A percentile compares a stretch with the other conserved stretches of the same genome.
phyloP scores from a whole-genome alignment of 2,113 vertebrate genomes.

The Patagioenas fasciata region DNA sequence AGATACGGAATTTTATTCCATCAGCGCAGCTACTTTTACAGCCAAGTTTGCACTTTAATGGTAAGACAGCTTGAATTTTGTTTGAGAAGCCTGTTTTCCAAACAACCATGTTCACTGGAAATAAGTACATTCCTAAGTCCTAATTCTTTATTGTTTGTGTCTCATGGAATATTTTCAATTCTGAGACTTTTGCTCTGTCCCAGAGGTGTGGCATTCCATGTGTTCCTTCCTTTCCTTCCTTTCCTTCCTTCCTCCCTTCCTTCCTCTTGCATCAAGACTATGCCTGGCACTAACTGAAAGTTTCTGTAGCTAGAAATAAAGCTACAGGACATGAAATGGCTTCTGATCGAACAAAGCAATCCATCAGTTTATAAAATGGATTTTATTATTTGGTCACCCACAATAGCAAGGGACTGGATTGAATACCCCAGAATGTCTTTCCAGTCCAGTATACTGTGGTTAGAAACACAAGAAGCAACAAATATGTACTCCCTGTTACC shows the following conservation, averaged over 20 bases:
- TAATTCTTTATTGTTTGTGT: background rate
- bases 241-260: no score
- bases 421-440: background rate
- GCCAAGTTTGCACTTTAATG: background rate
- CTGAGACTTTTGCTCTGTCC: background rate
- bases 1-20: background rate
- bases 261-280: background rate
- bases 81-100: background rate
- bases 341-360: constrained; percentile 18
- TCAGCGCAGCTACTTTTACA: background rate
- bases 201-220: background rate
- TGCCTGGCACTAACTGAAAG: background rate
- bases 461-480: background rate
- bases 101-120: background rate
- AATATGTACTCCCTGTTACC: background rate
- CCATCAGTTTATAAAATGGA: background rate
- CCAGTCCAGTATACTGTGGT: background rate
- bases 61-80: background rate
- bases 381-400: constrained; percentile 18
- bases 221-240: background rate
- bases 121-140: background rate
- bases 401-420: background rate
- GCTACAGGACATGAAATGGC: background rate
- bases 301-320: constrained; percentile 22
- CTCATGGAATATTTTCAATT: background rate